A percentile compares a stretch with the other conserved stretches of the same genome.
Evolutionary conservation across 2,797 vertebrate genomes (phyloP).

Genomic region (Poecilia wingei): DNA sequence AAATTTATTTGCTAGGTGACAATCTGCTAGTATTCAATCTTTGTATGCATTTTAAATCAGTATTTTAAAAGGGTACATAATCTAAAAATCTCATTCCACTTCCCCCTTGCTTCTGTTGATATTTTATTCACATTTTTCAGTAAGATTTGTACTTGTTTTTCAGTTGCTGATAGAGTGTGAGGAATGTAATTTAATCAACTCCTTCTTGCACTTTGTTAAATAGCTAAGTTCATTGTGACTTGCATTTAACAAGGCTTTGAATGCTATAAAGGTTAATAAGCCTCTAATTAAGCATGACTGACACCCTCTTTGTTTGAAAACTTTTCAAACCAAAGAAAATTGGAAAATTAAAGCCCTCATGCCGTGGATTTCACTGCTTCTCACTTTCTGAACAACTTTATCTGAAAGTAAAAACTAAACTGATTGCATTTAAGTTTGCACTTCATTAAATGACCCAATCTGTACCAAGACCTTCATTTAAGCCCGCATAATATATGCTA

Average conservation of each 20-base stretch:
- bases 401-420: conserved; percentile 33
- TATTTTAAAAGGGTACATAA: not conserved
- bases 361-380: not conserved
- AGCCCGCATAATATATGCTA: conserved; percentile 43
- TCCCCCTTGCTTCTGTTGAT: not conserved
- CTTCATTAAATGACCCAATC: conserved; percentile 33
- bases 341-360: conserved; percentile 19
- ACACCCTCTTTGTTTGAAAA: conserved; percentile 6
- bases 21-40: too few relatives aligned
- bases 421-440: conserved; percentile 10
- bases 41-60: not conserved
- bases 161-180: not conserved
- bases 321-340: not conserved
- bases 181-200: conserved; percentile 1
- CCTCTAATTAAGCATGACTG: conserved; percentile 18
- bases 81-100: not conserved
- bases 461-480: conserved; percentile 15
- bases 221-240: not conserved
- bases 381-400: conserved; percentile 3
- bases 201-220: not conserved
- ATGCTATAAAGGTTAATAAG: conserved; percentile 17
- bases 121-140: not conserved
- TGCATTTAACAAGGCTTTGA: conserved; percentile 1
- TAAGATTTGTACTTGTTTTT: not conserved
- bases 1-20: too few relatives aligned